Evolutionary conservation across 2,113 vertebrate species (phyloP).

Genomic region (Australoheros scitulus): DNA sequence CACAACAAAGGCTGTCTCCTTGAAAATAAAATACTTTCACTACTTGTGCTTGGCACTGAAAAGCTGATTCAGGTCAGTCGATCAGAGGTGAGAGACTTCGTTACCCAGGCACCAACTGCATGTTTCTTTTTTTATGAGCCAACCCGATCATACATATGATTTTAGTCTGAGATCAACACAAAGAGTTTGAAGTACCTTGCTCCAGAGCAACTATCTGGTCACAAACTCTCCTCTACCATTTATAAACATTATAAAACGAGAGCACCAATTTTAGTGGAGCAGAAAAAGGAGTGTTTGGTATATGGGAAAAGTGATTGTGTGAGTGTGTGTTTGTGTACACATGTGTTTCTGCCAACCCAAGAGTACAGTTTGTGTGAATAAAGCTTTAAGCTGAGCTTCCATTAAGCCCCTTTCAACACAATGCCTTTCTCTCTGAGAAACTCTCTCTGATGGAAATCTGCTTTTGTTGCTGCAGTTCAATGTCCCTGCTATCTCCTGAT

Average conservation of each 20-base stretch:
- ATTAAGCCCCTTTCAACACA: conserved; percentile 73
- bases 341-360: conserved; percentile 45
- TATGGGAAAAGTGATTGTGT: conserved; percentile 20
- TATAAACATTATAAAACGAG: conserved; percentile 45
- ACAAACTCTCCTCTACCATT: conserved; percentile 41
- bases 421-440: conserved; percentile 63
- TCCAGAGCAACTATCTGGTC: conserved; percentile 36
- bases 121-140: neutral
- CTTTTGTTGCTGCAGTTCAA: conserved; percentile 74
- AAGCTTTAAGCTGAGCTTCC: conserved; percentile 68
- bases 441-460: conserved; percentile 73
- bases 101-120: neutral
- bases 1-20: neutral
- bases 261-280: conserved; percentile 26
- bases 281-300: conserved; percentile 43
- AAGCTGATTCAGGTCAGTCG: neutral
- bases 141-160: neutral
- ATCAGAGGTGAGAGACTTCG: neutral
- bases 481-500: conserved; percentile 74
- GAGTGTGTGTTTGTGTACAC: conserved; percentile 15
- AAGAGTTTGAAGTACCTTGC: conserved; percentile 50
- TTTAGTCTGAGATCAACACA: conserved; percentile 12
- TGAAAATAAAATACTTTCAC: neutral
- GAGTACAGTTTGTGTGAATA: conserved; percentile 70
- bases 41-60: neutral